Conservation (phyloP, 2,888 invertebrate species). For the Leptopterna dolabrata region DNA sequence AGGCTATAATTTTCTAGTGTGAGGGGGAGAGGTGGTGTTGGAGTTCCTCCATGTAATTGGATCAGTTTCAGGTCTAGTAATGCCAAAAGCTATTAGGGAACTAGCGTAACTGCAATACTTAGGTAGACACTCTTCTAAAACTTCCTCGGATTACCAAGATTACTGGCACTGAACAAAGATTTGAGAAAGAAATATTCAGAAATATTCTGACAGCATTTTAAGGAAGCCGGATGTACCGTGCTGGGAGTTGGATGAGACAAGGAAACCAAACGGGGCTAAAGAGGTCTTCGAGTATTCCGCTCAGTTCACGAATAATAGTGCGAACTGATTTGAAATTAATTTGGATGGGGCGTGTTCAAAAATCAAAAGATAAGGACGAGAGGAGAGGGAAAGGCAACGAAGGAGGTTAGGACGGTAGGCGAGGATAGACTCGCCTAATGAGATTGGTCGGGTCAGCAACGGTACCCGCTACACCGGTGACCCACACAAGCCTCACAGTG, state of each 20-base stretch:
- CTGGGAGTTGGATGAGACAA: not conserved
- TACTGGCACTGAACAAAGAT: too few relatives aligned
- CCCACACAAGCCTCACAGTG: constrained; percentile 42
- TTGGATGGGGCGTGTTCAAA: constrained; percentile 6
- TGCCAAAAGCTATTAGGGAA: too few relatives aligned
- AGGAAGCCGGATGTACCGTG: not conserved
- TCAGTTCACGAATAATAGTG: not conserved
- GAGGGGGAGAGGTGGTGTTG: too few relatives aligned
- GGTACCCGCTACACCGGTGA: constrained; percentile 53
- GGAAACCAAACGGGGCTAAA: not conserved
- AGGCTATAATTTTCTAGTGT: too few relatives aligned
- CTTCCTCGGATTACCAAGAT: too few relatives aligned
- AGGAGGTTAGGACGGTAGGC: constrained; percentile 24
- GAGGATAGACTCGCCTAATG: constrained; percentile 37
- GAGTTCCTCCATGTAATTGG: too few relatives aligned
- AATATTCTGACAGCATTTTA: too few relatives aligned
- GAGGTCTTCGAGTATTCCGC: not conserved
- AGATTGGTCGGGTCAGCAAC: constrained; percentile 53
- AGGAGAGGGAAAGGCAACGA: not conserved
- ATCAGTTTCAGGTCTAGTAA: too few relatives aligned
- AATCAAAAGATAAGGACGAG: not conserved
- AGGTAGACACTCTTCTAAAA: too few relatives aligned
- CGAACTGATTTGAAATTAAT: constrained; percentile 23
- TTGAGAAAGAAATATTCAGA: too few relatives aligned
- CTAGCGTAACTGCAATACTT: too few relatives aligned